phyloP scores from a whole-genome alignment of 2,888 invertebrate species.

The Dicroscelio sp. region DNA sequence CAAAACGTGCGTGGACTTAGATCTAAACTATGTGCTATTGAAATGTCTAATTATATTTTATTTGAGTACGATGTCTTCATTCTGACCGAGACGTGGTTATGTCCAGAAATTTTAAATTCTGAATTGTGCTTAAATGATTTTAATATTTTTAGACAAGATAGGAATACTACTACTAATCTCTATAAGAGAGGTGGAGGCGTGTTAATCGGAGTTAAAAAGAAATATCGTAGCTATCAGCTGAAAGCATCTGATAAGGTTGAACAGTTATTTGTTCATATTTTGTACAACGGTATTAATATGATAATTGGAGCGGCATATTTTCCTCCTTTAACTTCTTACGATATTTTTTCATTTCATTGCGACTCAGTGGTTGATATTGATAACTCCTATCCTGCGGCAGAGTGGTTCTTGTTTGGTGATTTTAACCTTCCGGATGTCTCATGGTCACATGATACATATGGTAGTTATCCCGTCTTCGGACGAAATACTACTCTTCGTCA shows the following conservation, averaged over 20 bases:
- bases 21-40: not conserved
- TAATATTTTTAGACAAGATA: slow-evolving; percentile 5
- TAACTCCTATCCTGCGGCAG: not conserved
- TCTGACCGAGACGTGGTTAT: slow-evolving; percentile 4
- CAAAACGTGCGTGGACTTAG: not conserved
- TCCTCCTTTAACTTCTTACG: not conserved
- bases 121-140: not conserved
- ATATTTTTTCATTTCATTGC: not conserved
- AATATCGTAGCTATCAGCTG: not conserved
- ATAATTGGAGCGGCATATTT: not conserved
- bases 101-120: not conserved
- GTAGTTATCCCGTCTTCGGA: not conserved
- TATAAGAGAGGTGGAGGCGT: not conserved
- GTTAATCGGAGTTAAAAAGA: not conserved
- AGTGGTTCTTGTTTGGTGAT: not conserved
- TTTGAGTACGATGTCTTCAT: not conserved
- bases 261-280: not conserved
- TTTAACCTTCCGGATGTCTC: not conserved
- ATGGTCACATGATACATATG: not conserved
- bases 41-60: not conserved
- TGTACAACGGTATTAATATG: not conserved
- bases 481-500: not conserved
- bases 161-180: not conserved
- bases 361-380: not conserved
- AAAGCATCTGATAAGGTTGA: not conserved